phyloP scores from a whole-genome alignment of 2,797 vertebrate genomes.

The Molossus alvarezi region DNA sequence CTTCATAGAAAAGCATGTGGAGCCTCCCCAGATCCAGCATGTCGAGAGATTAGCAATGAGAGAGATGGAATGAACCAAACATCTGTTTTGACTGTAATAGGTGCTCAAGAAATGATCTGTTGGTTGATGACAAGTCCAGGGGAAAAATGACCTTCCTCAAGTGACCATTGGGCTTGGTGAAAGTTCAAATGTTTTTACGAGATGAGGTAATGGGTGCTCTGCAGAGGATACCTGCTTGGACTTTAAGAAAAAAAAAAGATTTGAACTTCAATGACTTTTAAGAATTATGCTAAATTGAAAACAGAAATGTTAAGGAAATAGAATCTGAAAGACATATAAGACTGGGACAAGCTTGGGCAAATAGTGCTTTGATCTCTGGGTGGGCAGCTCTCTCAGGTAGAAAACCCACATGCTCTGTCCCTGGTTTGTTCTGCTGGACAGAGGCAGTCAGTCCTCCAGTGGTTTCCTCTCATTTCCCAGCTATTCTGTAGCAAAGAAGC shows the following conservation, averaged over 20 bases:
- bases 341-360: not conserved
- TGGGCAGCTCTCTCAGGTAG: not conserved
- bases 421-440: not conserved
- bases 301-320: not conserved
- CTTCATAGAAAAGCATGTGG: not conserved
- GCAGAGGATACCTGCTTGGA: not conserved
- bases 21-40: not conserved
- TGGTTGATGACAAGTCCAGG: not conserved
- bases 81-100: not conserved
- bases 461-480: not conserved
- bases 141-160: not conserved
- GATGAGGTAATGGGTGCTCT: not conserved
- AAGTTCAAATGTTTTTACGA: not conserved
- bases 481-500: not conserved
- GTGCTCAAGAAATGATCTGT: not conserved
- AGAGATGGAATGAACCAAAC: not conserved
- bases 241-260: not conserved
- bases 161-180: not conserved
- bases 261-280: slow-evolving; percentile 27
- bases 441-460: no score
- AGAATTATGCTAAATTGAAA: slow-evolving; percentile 29
- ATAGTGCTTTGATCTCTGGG: not conserved
- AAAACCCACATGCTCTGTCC: rapidly evolving
- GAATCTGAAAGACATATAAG: not conserved
- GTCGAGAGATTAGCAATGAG: not conserved